Evolutionary conservation across 2,888 invertebrate genomes (phyloP).

Genomic region (Lucinisca nassula): DNA sequence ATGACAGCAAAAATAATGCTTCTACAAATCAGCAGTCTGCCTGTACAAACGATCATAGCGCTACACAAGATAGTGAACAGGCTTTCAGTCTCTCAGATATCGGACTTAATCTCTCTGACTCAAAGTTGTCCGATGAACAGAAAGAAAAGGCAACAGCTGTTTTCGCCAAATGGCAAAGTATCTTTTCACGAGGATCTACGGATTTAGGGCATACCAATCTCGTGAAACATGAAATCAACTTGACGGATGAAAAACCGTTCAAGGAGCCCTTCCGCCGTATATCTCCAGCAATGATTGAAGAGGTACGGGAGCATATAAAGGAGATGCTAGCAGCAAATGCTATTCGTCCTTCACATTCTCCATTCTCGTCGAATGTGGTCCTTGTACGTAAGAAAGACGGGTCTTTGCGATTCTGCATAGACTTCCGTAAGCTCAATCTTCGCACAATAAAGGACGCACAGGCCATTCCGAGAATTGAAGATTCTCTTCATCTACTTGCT

Average conservation of each 20-base stretch:
- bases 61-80: background rate
- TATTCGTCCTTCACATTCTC: no score
- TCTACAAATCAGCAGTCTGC: background rate
- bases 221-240: slow-evolving; percentile 26
- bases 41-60: background rate
- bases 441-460: slow-evolving; percentile 28
- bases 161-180: slow-evolving; percentile 25
- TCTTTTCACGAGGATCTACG: slow-evolving; percentile 25
- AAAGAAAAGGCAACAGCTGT: background rate
- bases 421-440: slow-evolving; percentile 28
- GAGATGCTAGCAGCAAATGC: no score
- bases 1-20: background rate
- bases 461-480: background rate
- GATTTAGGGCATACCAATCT: slow-evolving; percentile 28
- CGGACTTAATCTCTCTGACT: slow-evolving; percentile 14
- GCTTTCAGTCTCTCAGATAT: background rate
- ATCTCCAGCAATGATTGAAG: slow-evolving; percentile 21
- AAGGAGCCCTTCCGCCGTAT: slow-evolving; percentile 28
- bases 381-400: slow-evolving; percentile 41
- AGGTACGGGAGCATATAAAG: slow-evolving; percentile 35
- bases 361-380: no score
- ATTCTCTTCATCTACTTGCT: background rate
- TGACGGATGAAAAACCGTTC: slow-evolving; percentile 29
- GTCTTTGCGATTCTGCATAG: slow-evolving; percentile 13
- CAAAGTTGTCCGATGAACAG: slow-evolving; percentile 1